Evolutionary conservation across 2,113 vertebrate genomes (phyloP).

Genomic region (Pongo abelii): DNA sequence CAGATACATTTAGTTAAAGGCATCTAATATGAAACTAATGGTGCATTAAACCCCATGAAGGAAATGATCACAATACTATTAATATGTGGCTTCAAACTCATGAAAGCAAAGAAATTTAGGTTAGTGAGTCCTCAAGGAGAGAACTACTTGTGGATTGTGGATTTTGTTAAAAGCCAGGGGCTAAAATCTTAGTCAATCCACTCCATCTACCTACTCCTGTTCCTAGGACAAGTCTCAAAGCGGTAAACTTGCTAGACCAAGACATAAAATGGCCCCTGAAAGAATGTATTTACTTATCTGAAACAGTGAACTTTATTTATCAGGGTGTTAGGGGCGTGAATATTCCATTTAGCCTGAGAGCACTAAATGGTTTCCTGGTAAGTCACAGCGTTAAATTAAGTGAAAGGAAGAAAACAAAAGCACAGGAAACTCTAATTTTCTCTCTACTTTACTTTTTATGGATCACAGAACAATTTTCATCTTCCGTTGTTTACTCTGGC

Average conservation of each 20-base stretch:
- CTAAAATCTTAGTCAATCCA: neutral
- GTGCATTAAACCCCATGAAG: slow-evolving; percentile 9
- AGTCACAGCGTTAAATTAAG: neutral
- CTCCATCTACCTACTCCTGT: accelerated
- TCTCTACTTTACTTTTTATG: neutral
- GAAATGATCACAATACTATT: neutral
- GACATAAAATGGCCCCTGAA: neutral
- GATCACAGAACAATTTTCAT: neutral
- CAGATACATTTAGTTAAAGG: slow-evolving; percentile 68
- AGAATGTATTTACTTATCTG: neutral
- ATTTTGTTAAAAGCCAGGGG: neutral
- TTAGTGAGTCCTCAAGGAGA: neutral
- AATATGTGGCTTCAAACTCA: slow-evolving; percentile 29
- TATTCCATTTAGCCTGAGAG: neutral
- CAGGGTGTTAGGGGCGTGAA: neutral
- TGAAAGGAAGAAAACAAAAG: neutral
- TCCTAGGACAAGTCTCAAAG: neutral
- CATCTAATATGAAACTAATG: slow-evolving; percentile 40
- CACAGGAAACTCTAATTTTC: neutral
- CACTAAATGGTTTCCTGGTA: neutral
- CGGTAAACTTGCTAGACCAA: neutral
- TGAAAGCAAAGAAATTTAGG: slow-evolving; percentile 39
- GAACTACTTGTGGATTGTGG: neutral
- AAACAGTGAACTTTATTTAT: neutral
- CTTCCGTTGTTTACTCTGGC: neutral